Base-by-base conservation (phyloP, 2,888 invertebrate species). In the Drosophila incognita region DNA sequence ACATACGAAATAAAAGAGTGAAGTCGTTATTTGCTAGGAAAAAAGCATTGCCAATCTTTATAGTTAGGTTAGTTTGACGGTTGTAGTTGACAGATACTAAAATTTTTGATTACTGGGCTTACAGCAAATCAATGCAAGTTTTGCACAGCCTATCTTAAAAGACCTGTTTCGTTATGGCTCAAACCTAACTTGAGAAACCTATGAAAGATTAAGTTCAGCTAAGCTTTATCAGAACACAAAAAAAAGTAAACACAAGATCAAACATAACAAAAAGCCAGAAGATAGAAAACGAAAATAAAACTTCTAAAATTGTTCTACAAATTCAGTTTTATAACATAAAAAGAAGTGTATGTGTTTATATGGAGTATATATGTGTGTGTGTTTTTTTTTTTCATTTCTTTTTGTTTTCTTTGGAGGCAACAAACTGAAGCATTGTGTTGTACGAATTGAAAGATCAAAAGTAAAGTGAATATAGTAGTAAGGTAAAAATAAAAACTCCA, bases 391-490 rank as follows among this genome's bases (percentile, higher is more conserved):
- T 31, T 33, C 54, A n/a, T 63, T 59, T 65, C 35, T 8, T 35
- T 51, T 56, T 4, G 2, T 15, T 46, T 46, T 46, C 24, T 24
- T 46, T 46, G 46, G 13, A 46, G 46, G 46, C 63, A 59, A 59
- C 40, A 48, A 62, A 69, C 68, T 66, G 36, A 83, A 88, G 88
- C 89, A 53, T 54, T 69, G 74, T 67, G 65, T 86, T 38, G 11
- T 52, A 54, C 63, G 38, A 64, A 72, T 65, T 21, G 18, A 64
- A 85, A 58, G 52, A 70, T 15, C 42, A 42, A 57, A 57, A 8
- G 36, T 36, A 62, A 76, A 49, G 46, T 54, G 60, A 70, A 42
- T 59, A 56, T 54, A 65, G 29, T 48, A 31, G 27, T 46, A 59
- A 35, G 79, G 60, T 64, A 51, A 38, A 8, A 65, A 69, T 60